These are phyloP conservation scores for Meloidogyne exigua DNA, from an alignment of 1,140 invertebrate species.

Conservation along the genomic window DNA sequence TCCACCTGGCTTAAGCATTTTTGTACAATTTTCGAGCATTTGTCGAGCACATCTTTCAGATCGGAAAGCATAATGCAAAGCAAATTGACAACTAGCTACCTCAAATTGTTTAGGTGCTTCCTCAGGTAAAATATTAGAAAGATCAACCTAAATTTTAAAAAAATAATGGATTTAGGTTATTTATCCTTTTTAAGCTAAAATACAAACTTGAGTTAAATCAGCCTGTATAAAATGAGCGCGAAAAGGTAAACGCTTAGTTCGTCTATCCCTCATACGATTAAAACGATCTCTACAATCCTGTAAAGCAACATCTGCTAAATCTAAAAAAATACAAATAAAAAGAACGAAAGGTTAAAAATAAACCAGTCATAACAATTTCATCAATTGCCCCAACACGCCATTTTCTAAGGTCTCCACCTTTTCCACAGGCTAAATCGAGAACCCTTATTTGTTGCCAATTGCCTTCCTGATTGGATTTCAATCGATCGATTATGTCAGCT, in stretches of 20 bases:
- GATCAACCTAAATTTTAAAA: slow-evolving; percentile 12
- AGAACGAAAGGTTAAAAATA: slow-evolving; percentile 28
- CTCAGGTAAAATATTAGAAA: background rate
- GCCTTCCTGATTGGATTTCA: slow-evolving; percentile 70
- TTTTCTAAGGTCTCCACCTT: slow-evolving; percentile 93
- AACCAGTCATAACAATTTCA: slow-evolving; percentile 81
- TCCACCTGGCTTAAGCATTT: slow-evolving; percentile 81
- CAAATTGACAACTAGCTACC: slow-evolving; percentile 93
- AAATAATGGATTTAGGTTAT: background rate
- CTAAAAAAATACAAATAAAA: slow-evolving; percentile 65
- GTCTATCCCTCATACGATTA: slow-evolving; percentile 64
- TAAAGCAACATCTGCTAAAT: slow-evolving; percentile 87
- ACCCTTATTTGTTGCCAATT: slow-evolving; percentile 64
- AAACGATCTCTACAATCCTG: slow-evolving; percentile 74
- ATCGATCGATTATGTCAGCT: slow-evolving; percentile 65
- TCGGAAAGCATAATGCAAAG: slow-evolving; percentile 91
- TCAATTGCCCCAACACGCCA: slow-evolving; percentile 82
- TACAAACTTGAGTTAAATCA: slow-evolving; percentile 70
- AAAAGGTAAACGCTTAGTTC: slow-evolving; percentile 67
- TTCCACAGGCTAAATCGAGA: slow-evolving; percentile 76
- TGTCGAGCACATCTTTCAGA: slow-evolving; percentile 82
- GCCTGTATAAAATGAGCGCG: slow-evolving; percentile 85
- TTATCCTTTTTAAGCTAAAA: slow-evolving; percentile 12
- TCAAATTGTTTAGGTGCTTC: slow-evolving; percentile 70
- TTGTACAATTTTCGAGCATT: slow-evolving; percentile 87